A percentile compares a stretch with the other conserved stretches of the same genome.
phyloP scores from a whole-genome alignment of 2,113 vertebrate genomes.

The Thinocorus orbignyianus region DNA sequence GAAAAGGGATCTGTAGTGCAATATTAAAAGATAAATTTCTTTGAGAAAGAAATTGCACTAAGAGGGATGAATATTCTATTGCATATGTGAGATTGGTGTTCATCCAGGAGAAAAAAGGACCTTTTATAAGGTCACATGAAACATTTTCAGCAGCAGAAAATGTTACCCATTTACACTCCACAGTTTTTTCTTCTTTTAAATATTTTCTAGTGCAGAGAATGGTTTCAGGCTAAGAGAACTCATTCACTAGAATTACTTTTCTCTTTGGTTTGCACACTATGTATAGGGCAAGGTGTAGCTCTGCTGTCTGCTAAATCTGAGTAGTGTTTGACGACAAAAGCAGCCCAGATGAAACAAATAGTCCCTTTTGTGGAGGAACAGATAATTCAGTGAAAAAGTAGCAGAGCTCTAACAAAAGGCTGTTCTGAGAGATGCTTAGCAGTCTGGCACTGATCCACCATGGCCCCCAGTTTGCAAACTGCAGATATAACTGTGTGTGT shows the following conservation, averaged over 20 bases:
- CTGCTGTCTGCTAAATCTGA: constrained; percentile 11
- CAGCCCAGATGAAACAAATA: neutral
- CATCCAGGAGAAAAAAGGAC: constrained; percentile 35
- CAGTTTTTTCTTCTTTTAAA: neutral
- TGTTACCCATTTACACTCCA: constrained; percentile 20
- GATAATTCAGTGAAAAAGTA: neutral
- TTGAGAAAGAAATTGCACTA: constrained; percentile 36
- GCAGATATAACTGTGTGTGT: neutral
- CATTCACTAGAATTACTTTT: constrained; percentile 3
- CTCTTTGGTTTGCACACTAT: neutral
- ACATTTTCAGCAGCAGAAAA: constrained; percentile 23
- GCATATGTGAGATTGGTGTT: constrained; percentile 20
- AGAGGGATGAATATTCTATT: constrained; percentile 16
- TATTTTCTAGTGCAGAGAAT: constrained; percentile 13
- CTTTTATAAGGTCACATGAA: constrained; percentile 44
- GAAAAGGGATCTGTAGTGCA: constrained; percentile 9
- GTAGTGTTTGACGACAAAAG: neutral
- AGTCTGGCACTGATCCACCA: neutral
- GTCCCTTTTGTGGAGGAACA: neutral
- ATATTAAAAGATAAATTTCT: constrained; percentile 45
- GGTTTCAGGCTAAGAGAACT: constrained; percentile 2
- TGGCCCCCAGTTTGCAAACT: neutral
- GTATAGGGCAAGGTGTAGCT: neutral
- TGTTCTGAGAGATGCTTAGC: neutral
- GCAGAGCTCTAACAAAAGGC: neutral